Base-by-base conservation (phyloP, 2,113 vertebrate genomes). In the Camelus dromedarius region DNA sequence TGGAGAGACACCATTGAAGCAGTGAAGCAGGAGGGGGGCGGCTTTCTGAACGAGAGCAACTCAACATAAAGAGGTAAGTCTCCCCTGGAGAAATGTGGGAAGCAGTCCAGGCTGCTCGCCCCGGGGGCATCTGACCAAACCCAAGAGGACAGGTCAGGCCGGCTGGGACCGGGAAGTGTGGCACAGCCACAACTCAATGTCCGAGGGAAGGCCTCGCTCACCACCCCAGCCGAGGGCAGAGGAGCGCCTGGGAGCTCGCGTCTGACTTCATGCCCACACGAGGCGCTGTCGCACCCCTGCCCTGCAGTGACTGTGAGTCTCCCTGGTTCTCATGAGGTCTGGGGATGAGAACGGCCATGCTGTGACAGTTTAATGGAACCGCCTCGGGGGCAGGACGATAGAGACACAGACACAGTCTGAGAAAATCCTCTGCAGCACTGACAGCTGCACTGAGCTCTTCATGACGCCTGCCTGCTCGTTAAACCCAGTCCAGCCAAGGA, bases 391-490 rank as follows among this genome's bases (percentile, higher is more conserved):
- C 26, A 16, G 38, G 32, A 18, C 15, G 70, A 77, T 22, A 50
- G 58, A 84, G 62, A 89, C 35, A 15, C 18, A 3, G 50, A 60
- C 0, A 0, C 30, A 13, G 48, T 32, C 82, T 54, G 58, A 28
- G 96, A 92, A 96, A 96, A 60, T 93, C 91, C 83, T 62, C 2
- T 13, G 67, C 79, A 60, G 89, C 64, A 38, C 62, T 35, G 72
- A 84, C 87, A 72, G 67, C 80, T 50, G 26, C 80, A n/a, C 67
- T 46, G 88, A 84, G 91, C 81, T 62, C 89, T 89, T 69, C 75
- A 89, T 96, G 94, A 93, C 67, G 15, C 81, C 88, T 95, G 91
- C 93, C 96, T 87, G 54, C 89, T 93, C 75, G 84, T 97, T 98
- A 97, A 83, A 89, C 97, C 93, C 92, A 97, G 81, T 62, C 82